Percentiles rank a stretch among this genome's conserved stretches.
These are phyloP conservation scores for Numida meleagris DNA, from an alignment of 2,113 vertebrate species.

Conservation along the genomic window DNA sequence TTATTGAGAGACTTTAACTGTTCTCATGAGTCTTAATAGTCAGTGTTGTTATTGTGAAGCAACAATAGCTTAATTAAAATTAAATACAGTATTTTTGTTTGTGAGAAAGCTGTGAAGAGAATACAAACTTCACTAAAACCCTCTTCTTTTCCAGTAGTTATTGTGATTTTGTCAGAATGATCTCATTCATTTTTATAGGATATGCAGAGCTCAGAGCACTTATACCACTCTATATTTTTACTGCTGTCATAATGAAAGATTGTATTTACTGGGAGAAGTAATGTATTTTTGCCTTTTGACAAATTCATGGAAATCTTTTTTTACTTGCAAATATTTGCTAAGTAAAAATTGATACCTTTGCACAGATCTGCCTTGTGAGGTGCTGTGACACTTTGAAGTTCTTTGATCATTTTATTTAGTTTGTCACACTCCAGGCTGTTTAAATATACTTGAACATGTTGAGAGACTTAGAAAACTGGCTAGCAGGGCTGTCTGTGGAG, in stretches of 20 bases:
- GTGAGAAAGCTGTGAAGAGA: neutral
- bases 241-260: slow-evolving; percentile 37
- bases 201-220: neutral
- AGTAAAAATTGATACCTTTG: slow-evolving; percentile 57
- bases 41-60: neutral
- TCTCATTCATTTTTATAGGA: neutral
- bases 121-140: neutral
- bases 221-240: neutral
- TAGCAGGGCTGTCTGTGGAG: slow-evolving; percentile 34
- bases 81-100: neutral
- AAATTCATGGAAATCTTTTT: slow-evolving; percentile 65
- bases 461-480: slow-evolving; percentile 40
- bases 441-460: slow-evolving; percentile 21
- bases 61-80: neutral
- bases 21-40: neutral
- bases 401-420: slow-evolving; percentile 69
- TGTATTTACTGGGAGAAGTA: slow-evolving; percentile 41
- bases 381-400: slow-evolving; percentile 64
- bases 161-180: neutral
- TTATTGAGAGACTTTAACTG: neutral
- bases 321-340: slow-evolving; percentile 69
- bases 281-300: slow-evolving; percentile 48
- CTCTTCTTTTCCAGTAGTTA: neutral
- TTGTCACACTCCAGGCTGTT: slow-evolving; percentile 55
- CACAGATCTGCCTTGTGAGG: slow-evolving; percentile 53